These are phyloP conservation scores for Drosophila lacertosa DNA, from an alignment of 1,140 invertebrate species.

Conservation along the genomic window DNA sequence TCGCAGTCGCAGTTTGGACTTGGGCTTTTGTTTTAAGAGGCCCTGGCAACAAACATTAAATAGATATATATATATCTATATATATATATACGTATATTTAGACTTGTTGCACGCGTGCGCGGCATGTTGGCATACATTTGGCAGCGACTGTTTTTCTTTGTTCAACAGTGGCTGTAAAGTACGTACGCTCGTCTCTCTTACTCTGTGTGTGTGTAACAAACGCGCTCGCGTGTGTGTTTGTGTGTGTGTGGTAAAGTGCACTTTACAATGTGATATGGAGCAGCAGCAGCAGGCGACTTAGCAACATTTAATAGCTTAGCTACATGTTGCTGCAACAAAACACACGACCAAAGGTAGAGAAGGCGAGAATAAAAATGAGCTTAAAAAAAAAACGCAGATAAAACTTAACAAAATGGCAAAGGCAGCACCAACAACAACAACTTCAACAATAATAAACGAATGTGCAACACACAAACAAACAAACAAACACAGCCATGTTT, in stretches of 20 bases:
- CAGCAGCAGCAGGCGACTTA: conserved; percentile 8
- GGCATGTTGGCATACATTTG: conserved; percentile 62
- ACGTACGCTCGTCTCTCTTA: not conserved
- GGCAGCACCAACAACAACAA: conserved; percentile 17
- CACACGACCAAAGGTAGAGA: conserved; percentile 17
- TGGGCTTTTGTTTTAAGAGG: not conserved
- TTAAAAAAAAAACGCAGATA: conserved; percentile 7
- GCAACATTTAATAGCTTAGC: conserved; percentile 45
- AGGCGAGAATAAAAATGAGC: not conserved
- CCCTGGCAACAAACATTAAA: not conserved
- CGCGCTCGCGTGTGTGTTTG: conserved; percentile 2
- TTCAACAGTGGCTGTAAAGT: conserved; percentile 48
- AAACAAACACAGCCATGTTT: not conserved
- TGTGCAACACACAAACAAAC: conserved; percentile 11
- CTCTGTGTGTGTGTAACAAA: conserved; percentile 13
- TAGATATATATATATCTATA: not conserved
- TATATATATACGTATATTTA: conserved; percentile 12
- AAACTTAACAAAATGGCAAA: conserved; percentile 16
- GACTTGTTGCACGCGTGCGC: conserved; percentile 66
- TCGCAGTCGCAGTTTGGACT: not conserved
- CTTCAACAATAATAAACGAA: too few species aligned
- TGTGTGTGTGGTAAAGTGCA: conserved; percentile 26
- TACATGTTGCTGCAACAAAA: conserved; percentile 52
- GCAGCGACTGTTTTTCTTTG: conserved; percentile 63
- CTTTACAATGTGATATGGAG: conserved; percentile 46